These are phyloP conservation scores for Chloropsis hardwickii DNA, from an alignment of 2,113 vertebrate species.

Conservation along the genomic window DNA sequence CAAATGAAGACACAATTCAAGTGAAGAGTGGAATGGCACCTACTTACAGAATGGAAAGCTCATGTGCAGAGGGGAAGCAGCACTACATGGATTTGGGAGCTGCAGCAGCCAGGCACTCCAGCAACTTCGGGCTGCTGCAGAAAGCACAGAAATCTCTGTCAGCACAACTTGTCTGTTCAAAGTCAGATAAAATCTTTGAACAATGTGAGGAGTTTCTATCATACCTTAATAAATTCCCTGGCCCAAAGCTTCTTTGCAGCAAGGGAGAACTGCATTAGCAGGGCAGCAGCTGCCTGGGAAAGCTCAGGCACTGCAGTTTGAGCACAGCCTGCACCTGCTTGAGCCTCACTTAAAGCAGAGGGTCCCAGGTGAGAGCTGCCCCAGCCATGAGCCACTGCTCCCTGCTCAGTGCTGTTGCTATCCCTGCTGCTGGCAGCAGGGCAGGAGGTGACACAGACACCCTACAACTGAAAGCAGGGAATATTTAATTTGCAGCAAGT, in stretches of 20 bases:
- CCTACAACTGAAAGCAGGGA: not conserved
- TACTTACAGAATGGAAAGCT: not conserved
- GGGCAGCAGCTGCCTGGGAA: not conserved
- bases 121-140: fast-evolving
- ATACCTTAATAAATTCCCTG: not conserved
- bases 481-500: not conserved
- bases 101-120: not conserved
- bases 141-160: not conserved
- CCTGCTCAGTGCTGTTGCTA: fast-evolving
- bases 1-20: not conserved
- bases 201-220: not conserved
- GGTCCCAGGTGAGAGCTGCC: not conserved
- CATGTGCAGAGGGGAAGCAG: not conserved
- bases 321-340: no score
- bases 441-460: not conserved
- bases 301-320: not conserved
- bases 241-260: not conserved
- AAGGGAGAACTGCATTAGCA: not conserved
- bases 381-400: not conserved
- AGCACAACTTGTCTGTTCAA: not conserved
- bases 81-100: not conserved
- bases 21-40: not conserved
- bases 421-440: not conserved
- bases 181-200: not conserved
- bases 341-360: not conserved